Conservation (phyloP, 1,140 invertebrate genomes). For the Pseudobourletiella spinata region DNA sequence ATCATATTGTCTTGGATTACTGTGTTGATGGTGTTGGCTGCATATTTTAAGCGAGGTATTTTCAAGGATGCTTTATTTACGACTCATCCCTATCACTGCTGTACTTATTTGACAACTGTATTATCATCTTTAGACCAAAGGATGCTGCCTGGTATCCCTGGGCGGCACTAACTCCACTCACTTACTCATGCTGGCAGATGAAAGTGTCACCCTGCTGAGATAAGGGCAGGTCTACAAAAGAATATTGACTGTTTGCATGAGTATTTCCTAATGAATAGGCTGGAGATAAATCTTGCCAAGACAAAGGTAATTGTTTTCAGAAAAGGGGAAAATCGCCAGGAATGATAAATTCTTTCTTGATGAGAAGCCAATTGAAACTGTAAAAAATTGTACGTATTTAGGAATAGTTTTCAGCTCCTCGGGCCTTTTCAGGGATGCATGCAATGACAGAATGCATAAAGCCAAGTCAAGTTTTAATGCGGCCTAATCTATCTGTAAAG, state of each 20-base stretch:
- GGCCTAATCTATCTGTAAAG: background rate
- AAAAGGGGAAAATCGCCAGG: background rate
- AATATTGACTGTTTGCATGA: slow-evolving; percentile 8
- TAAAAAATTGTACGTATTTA: slow-evolving; percentile 19
- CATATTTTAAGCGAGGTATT: too few species aligned
- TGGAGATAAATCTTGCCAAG: slow-evolving; percentile 34
- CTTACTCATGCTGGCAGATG: background rate
- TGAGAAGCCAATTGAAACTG: slow-evolving; percentile 12
- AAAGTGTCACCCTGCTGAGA: background rate
- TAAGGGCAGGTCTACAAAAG: background rate
- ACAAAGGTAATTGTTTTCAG: slow-evolving; percentile 36
- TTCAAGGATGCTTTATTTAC: too few species aligned
- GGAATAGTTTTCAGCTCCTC: slow-evolving; percentile 14
- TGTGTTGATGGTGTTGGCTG: too few species aligned
- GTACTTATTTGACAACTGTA: too few species aligned
- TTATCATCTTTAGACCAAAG: background rate
- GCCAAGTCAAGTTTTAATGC: background rate
- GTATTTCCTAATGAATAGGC: slow-evolving; percentile 24
- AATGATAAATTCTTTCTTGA: slow-evolving; percentile 3
- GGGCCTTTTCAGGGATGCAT: background rate
- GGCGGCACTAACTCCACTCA: background rate
- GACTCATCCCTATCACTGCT: too few species aligned
- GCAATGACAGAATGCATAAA: background rate
- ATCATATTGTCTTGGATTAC: too few species aligned
- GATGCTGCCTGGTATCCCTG: background rate